Evolutionary conservation across 2,888 invertebrate species (phyloP).

Genomic region (Muschampia plurimacula): DNA sequence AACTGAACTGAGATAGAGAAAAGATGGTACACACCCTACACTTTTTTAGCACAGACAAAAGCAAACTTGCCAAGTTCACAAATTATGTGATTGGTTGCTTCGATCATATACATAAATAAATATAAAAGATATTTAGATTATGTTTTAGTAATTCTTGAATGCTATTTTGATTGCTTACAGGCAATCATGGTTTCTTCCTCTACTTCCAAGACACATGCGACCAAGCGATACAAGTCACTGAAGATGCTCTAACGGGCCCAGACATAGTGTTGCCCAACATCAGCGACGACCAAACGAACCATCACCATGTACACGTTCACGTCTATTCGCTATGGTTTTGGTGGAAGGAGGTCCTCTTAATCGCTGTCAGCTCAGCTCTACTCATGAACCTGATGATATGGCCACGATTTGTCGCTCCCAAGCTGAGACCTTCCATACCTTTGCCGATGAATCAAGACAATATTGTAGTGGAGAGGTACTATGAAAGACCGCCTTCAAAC

Average conservation of each 20-base stretch:
- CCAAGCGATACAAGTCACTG: conserved; percentile 71
- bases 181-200: conserved; percentile 91
- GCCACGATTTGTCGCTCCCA: conserved; percentile 77
- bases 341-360: conserved; percentile 92
- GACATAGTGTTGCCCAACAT: conserved; percentile 56
- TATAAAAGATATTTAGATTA: too few species aligned
- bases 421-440: conserved; percentile 55
- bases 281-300: conserved; percentile 73
- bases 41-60: too few species aligned
- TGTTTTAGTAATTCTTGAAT: too few species aligned
- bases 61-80: too few species aligned
- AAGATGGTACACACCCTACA: too few species aligned
- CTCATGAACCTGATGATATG: conserved; percentile 89
- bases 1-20: conserved; percentile 19
- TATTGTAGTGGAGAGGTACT: conserved; percentile 68
- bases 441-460: conserved; percentile 66
- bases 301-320: conserved; percentile 88
- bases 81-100: too few species aligned
- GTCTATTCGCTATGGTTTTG: conserved; percentile 92
- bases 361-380: conserved; percentile 90
- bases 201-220: conserved; percentile 86
- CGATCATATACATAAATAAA: too few species aligned
- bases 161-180: conserved; percentile 60
- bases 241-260: conserved; percentile 54
- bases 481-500: conserved; percentile 56